Evolutionary conservation across 2,888 invertebrate genomes (phyloP), one percentile per base, ranked within the genome.

Genomic region (Cephus nigrinus): DNA sequence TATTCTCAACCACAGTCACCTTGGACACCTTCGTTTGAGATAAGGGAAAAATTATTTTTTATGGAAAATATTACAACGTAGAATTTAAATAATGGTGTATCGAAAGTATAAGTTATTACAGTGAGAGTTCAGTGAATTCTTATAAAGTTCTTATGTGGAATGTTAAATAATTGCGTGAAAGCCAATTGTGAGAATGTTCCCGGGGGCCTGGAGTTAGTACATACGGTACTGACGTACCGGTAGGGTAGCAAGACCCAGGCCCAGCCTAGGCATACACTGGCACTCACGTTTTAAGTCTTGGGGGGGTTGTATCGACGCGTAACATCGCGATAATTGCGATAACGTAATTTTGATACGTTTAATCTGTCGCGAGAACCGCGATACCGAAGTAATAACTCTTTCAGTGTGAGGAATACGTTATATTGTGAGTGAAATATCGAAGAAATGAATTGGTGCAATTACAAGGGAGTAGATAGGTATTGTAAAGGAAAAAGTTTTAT

Each of bases 271-370:
- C 81, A 80, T 79, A 40, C 77, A 79, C 81, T 81, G 83, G 86
- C 87, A 87, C 85, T 88, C 86, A 81, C 82, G 86, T 88, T 84
- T 83, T 77, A 82, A 82, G 82, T 82, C 81, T 86, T 80, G 77
- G 85, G 86, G 85, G 85, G 88, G 87, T 86, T 85, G 84, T 81
- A 80, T 81, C 80, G 81, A 12, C 12, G 71, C 55, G 23, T 40
- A 55, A 55, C 9, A 23, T 55, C 23, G 55, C 23, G 55, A 55
- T 23, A 55, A 55, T 55, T 55, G 2, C 55, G 55, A 23, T 55
- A 55, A 23, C 55, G 23, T 55, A 55, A 23, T 9, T 23, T 9
- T 23, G 9, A 23, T 5, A 55, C 55, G 55, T 23, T 55, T 55
- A 55, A 55, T 55, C 55, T 55, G 55, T 23, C 55, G 55, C 23